Conservation (phyloP, 2,888 invertebrate species). For the Deilephila porcellus region DNA sequence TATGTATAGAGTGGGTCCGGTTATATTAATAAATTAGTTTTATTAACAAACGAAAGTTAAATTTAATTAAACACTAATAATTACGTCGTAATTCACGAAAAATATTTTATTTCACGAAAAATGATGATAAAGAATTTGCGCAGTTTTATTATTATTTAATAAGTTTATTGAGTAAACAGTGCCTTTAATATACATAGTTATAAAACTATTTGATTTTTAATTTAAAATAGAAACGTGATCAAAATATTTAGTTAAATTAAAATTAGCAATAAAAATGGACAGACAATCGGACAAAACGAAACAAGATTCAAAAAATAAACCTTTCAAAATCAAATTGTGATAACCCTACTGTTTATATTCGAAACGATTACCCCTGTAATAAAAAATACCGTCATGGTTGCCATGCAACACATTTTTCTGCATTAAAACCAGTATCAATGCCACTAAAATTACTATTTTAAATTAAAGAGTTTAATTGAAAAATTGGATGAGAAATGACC, state of each 20-base stretch:
- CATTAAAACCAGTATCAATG: conserved; percentile 31
- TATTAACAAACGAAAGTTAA: neutral
- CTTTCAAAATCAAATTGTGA: too few species aligned
- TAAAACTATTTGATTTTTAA: too few species aligned
- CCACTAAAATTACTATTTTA: conserved; percentile 28
- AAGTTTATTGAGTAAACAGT: too few species aligned
- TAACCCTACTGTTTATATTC: too few species aligned
- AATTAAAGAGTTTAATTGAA: conserved; percentile 31
- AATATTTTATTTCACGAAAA: too few species aligned
- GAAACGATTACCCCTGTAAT: too few species aligned
- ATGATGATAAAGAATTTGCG: too few species aligned
- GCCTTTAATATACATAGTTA: too few species aligned
- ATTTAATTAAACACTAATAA: neutral
- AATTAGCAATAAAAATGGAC: neutral
- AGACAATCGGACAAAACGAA: too few species aligned
- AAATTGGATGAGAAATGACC: conserved; percentile 67
- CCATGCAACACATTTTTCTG: neutral
- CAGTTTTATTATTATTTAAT: too few species aligned
- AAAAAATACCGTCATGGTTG: neutral
- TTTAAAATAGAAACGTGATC: too few species aligned
- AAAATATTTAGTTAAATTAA: neutral
- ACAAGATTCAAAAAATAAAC: too few species aligned
- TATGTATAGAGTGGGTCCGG: neutral
- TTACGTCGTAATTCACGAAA: neutral
- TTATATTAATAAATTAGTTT: neutral